Evolutionary conservation across 2,888 invertebrate species (phyloP), one percentile per base, ranked within the genome.

Genomic region (Euplexia lucipara): DNA sequence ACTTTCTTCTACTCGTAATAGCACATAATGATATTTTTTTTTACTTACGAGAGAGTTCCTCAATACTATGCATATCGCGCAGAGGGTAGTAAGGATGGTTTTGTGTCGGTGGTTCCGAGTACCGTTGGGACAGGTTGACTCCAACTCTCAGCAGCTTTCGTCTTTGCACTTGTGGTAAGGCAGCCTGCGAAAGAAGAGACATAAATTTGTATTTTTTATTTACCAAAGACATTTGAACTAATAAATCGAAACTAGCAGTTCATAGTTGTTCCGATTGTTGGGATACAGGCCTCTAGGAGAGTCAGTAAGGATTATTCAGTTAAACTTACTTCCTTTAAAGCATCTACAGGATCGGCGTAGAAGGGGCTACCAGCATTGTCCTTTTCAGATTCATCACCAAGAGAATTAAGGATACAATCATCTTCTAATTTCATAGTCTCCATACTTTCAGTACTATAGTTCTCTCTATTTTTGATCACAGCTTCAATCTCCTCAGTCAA

Each of bases 321-420:
- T 9, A 47, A 32, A 84, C 87, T 82, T 86, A 95, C 95, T 86
- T 96, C 96, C 85, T 96, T 96, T 61, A 98, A 95, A 30, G 98
- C 97, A 92, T 98, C 98, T 12, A 98, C 98, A 32, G 98, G 98
- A 90, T 98, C 98, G 2, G 98, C 98, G 87, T 98, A 98, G 86
- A 98, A 98, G 1, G 98, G 98, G 88, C 98, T 98, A 14, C 97
- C 97, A 86, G 98, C 97, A 78, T 98, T 97, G 69, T 95, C 95
- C 70, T 95, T 93, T 71, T 95, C 95, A 56, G 91, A 90, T 56
- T 92, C 91, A 44, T 91, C 91, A 45, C 86, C 88, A 57, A 88
- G 85, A 26, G 85, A 82, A 65, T 89, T 89, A 69, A 90, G 90
- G 7, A 85, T 79, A 75, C 71, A 75, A 39, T 93, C 92, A 74